These are phyloP conservation scores for Polyergus mexicanus DNA, from an alignment of 1,140 invertebrate species.

Conservation along the genomic window DNA sequence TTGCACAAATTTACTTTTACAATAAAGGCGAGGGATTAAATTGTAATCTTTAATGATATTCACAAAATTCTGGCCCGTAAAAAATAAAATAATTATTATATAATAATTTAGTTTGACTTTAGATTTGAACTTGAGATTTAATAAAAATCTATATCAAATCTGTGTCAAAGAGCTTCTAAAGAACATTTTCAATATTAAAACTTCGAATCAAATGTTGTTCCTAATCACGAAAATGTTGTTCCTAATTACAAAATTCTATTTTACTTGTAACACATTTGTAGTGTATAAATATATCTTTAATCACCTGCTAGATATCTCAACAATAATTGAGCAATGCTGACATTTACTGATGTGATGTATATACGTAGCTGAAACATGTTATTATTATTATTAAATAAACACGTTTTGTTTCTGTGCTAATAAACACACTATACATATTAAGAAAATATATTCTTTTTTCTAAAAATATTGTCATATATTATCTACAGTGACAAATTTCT, in stretches of 20 bases:
- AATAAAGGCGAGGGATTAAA: constrained; percentile 14
- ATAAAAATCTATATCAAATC: constrained; percentile 5
- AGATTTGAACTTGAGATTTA: background rate
- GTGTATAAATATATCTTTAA: constrained; percentile 45
- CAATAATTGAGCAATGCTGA: constrained; percentile 64
- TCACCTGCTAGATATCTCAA: constrained; percentile 67
- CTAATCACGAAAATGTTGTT: constrained; percentile 16
- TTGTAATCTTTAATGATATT: constrained; percentile 20
- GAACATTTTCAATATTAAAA: constrained; percentile 39
- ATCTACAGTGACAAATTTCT: constrained; percentile 21
- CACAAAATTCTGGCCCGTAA: background rate
- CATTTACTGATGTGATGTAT: constrained; percentile 62
- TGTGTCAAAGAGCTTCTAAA: background rate
- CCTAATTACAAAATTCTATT: constrained; percentile 30
- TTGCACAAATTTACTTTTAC: constrained; percentile 38
- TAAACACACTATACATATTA: constrained; percentile 27
- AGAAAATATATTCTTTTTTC: constrained; percentile 18
- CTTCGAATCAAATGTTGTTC: constrained; percentile 9
- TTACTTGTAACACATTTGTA: constrained; percentile 45
- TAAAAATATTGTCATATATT: constrained; percentile 13
- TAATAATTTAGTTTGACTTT: constrained; percentile 16
- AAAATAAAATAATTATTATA: background rate
- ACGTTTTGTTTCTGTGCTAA: constrained; percentile 7
- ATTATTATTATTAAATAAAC: constrained; percentile 60
- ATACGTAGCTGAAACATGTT: constrained; percentile 72